Evolutionary conservation across 2,797 vertebrate species (phyloP), one percentile per base, ranked within the genome.

Genomic region (Spea hammondii): DNA sequence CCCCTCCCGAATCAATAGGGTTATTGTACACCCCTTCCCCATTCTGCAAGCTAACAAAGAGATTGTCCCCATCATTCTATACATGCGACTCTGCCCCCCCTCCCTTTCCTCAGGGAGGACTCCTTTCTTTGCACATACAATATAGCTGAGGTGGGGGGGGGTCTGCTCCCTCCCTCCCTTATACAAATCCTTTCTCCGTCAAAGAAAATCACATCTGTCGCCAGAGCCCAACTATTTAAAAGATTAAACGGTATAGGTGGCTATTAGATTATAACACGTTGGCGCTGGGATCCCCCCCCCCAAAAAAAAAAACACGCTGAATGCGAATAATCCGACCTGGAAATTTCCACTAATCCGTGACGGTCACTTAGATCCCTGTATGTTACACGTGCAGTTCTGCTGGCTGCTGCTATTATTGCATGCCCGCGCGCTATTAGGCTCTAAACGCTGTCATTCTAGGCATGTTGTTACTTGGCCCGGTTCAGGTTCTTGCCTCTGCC

Each of bases 381-480:
- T 17, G 4, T 62, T 62, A 5, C 7, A 0, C 14, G 14, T 62
- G 59, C 1, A 17, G n/a, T 6, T 62, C n/a, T 62, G 59, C 59
- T 32, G 59, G 59, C n/a, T 59, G 55, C 59, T 17, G 5, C 6
- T 62, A 13, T 62, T 62, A 17, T 62, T 7, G 4, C 6, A 62
- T 62, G n/a, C 59, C n/a, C 32, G 59, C 32, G 59, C 59, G 5
- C 5, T 9, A 12, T 17, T 1, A 32, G 6, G 5, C 9, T 12
- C 7, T 62, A 32, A 17, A 7, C 32, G 1, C 59, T 17, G 47
- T 13, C 13, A 45, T 45, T 13, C 12, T 12, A 50, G 78, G 75
- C 79, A 73, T 77, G 75, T 74, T 65, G 44, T 47, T 69, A 68
- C 79, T 66, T 10, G 51, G 62, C 47, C 49, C 65, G 10, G 67